Conservation (phyloP, 2,888 invertebrate genomes). For the Apeira syringaria region DNA sequence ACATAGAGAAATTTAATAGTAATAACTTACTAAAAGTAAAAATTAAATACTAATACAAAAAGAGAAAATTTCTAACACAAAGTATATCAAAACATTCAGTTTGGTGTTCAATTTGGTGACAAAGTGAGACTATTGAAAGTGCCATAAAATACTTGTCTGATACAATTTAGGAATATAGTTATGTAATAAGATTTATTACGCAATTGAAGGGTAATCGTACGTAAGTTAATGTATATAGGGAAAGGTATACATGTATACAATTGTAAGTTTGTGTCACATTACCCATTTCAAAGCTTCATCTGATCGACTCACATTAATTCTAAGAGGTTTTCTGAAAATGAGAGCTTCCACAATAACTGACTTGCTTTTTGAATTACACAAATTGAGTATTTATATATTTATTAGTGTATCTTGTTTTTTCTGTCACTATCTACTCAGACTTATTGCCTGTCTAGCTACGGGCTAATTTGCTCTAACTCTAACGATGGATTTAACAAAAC, state of each 20-base stretch:
- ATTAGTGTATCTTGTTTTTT: conserved; percentile 12
- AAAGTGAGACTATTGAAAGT: not conserved
- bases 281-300: conserved; percentile 21
- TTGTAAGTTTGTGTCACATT: conserved; percentile 14
- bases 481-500: conserved; percentile 42
- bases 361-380: conserved; percentile 13
- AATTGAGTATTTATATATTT: conserved; percentile 15
- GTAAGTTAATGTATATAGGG: not conserved
- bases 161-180: no score
- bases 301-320: conserved; percentile 16
- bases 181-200: no score
- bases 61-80: conserved; percentile 2
- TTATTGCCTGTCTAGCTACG: conserved; percentile 49
- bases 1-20: conserved; percentile 17
- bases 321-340: conserved; percentile 23
- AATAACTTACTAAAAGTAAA: no score
- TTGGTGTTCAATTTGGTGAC: conserved; percentile 5
- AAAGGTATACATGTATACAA: not conserved
- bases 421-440: conserved; percentile 44
- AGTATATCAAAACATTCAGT: not conserved
- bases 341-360: conserved; percentile 19
- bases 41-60: conserved; percentile 9
- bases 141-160: no score
- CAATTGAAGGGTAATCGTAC: not conserved
- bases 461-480: conserved; percentile 48